These are phyloP conservation scores for Microcebus murinus DNA, from an alignment of 2,113 vertebrate genomes.

Conservation along the genomic window DNA sequence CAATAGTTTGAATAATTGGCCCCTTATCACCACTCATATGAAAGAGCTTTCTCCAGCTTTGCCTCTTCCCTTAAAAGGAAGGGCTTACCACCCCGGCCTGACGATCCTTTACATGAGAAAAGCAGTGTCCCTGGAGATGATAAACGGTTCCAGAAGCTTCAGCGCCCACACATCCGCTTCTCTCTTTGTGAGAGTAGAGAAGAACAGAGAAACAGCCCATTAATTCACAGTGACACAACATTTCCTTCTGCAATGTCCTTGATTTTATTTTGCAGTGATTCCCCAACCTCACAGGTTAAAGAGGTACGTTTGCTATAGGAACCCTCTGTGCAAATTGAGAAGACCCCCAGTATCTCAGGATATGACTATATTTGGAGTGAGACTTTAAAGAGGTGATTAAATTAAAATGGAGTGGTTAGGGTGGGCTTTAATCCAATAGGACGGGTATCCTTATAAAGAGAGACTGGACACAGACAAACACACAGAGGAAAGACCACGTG, in stretches of 20 bases:
- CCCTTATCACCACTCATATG: neutral
- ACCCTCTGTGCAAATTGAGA: neutral
- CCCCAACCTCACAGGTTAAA: neutral
- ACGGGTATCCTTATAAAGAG: neutral
- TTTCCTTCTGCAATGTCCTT: constrained; percentile 14
- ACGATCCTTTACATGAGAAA: neutral
- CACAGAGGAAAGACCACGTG: neutral
- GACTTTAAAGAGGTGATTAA: neutral
- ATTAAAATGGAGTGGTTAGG: neutral
- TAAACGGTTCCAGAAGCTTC: neutral
- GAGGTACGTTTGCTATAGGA: neutral
- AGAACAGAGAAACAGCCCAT: neutral
- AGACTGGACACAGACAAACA: neutral
- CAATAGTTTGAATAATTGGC: constrained; percentile 4
- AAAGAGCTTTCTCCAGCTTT: neutral
- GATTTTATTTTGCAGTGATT: constrained; percentile 21
- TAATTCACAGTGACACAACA: neutral
- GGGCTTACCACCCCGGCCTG: neutral
- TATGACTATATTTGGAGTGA: neutral
- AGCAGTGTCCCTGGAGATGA: neutral
- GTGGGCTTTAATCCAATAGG: neutral
- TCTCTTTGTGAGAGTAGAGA: neutral
- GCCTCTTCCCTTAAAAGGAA: neutral
- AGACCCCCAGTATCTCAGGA: neutral
- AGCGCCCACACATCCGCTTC: neutral